phyloP scores from a whole-genome alignment of 1,140 invertebrate genomes.

The Hyles euphorbiae region DNA sequence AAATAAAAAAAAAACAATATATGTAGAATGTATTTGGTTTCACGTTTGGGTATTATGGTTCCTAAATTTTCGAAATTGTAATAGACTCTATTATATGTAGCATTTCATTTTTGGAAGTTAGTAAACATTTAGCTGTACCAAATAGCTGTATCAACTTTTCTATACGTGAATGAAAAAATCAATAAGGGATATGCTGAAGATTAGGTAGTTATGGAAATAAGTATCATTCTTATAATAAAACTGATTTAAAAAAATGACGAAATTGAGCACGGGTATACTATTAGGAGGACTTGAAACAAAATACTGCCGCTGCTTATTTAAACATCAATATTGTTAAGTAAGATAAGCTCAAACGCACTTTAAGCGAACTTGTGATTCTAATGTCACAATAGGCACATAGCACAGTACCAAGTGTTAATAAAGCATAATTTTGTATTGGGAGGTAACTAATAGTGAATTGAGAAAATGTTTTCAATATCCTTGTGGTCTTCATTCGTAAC shows the following conservation, averaged over 20 bases:
- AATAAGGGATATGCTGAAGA: slow-evolving; percentile 63
- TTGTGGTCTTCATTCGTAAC: slow-evolving; percentile 72
- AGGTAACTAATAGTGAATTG: slow-evolving; percentile 42
- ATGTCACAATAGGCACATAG: slow-evolving; percentile 1
- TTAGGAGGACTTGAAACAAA: slow-evolving; percentile 58
- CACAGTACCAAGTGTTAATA: slow-evolving; percentile 1
- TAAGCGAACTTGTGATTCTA: neutral
- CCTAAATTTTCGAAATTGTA: slow-evolving; percentile 76
- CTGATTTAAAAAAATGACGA: slow-evolving; percentile 48
- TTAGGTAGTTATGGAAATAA: slow-evolving; percentile 69
- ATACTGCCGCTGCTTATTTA: slow-evolving; percentile 58
- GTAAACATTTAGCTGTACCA: slow-evolving; percentile 70
- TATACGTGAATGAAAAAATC: slow-evolving; percentile 57
- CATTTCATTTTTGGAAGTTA: slow-evolving; percentile 69
- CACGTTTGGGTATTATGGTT: slow-evolving; percentile 75
- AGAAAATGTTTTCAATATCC: slow-evolving; percentile 61
- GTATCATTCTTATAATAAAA: slow-evolving; percentile 54
- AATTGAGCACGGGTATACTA: slow-evolving; percentile 71
- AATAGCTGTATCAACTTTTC: slow-evolving; percentile 72
- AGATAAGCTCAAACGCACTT: slow-evolving; percentile 30
- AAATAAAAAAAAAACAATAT: slow-evolving; percentile 61
- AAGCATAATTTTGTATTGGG: slow-evolving; percentile 59
- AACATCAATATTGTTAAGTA: slow-evolving; percentile 44
- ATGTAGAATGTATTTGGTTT: slow-evolving; percentile 68
- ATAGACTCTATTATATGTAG: slow-evolving; percentile 74